Base-by-base conservation (phyloP, 2,888 invertebrate genomes). In the Megastigmus dorsalis region DNA sequence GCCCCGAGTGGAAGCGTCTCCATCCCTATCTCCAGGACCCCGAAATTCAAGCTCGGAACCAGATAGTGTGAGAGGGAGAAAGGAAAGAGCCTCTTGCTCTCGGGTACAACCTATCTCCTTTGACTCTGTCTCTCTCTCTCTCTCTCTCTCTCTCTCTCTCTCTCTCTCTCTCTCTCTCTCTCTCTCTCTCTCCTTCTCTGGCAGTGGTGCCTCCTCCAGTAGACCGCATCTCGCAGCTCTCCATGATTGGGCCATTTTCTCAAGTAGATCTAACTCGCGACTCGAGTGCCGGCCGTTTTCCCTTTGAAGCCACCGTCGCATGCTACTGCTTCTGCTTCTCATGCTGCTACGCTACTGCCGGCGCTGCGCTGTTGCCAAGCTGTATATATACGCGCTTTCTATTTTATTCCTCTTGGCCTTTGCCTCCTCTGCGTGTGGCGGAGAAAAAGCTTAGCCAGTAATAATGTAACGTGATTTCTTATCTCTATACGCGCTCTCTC, bases 161-260 rank as follows among this genome's bases (percentile, higher is more conserved):
- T 3, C 28, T n/a, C 2, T 33, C 38, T 52, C 6, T 18, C 7
- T 50, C n/a, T 30, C 9, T 60, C 15, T 43, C 30, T 18, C 60
- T 28, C 33, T 62, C 30, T 62, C 30, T 30, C 63, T 50, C 36
- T 7, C 20, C 23, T 50, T 36, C 50, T 3, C 28, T n/a, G n/a
- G n/a, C n/a, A n/a, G n/a, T n/a, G n/a, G n/a, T n/a, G n/a, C n/a
- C n/a, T n/a, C n/a, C n/a, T n/a, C n/a, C n/a, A n/a, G n/a, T n/a
- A n/a, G 57, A 13, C 38, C n/a, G n/a, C 57, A n/a, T n/a, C n/a
- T 33, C 18, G 33, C 36, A 15, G 7, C 54, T 43, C n/a, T 18
- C n/a, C 54, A 55, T 36, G 70, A 66, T 72, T 66, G 65, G 41
- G 63, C 65, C 41, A 59, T 57, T 72, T 72, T 59, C 65, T 72